A percentile compares a stretch with the other conserved stretches of the same genome.
phyloP scores from a whole-genome alignment of 2,797 vertebrate species.

The Centropyge bicolor region DNA sequence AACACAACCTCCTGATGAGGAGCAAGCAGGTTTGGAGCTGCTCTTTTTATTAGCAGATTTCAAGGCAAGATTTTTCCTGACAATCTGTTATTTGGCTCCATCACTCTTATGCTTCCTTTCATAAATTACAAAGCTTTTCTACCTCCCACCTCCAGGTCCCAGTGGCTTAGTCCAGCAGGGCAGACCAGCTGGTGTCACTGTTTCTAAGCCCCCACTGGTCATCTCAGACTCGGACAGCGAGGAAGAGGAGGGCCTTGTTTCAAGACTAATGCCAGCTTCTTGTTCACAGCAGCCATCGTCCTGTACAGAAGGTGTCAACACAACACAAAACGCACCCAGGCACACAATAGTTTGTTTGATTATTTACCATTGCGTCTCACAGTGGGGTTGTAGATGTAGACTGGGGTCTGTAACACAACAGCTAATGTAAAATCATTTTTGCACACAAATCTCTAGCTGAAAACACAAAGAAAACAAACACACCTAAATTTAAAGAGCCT shows the following conservation, averaged over 20 bases:
- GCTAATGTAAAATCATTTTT: no score
- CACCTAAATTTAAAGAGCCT: not conserved
- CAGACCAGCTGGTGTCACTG: conserved; percentile 81
- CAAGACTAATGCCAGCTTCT: conserved; percentile 71
- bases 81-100: not conserved
- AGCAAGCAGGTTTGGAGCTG: conserved; percentile 91
- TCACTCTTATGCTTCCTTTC: not conserved
- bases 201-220: conserved; percentile 88
- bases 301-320: conserved; percentile 84
- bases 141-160: conserved; percentile 85
- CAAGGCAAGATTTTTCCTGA: not conserved
- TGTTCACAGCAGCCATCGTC: conserved; percentile 70
- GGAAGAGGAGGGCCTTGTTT: conserved; percentile 90
- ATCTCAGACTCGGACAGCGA: conserved; percentile 97
- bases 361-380: not conserved
- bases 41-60: not conserved
- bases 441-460: not conserved
- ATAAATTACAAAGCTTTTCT: not conserved
- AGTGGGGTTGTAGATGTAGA: no score
- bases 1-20: conserved; percentile 89
- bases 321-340: conserved; percentile 68
- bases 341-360: conserved; percentile 61
- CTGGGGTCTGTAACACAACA: no score
- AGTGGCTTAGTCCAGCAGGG: conserved; percentile 86
- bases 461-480: not conserved